These are phyloP conservation scores for Mobula hypostoma DNA, from an alignment of 2,113 vertebrate genomes.

Conservation along the genomic window DNA sequence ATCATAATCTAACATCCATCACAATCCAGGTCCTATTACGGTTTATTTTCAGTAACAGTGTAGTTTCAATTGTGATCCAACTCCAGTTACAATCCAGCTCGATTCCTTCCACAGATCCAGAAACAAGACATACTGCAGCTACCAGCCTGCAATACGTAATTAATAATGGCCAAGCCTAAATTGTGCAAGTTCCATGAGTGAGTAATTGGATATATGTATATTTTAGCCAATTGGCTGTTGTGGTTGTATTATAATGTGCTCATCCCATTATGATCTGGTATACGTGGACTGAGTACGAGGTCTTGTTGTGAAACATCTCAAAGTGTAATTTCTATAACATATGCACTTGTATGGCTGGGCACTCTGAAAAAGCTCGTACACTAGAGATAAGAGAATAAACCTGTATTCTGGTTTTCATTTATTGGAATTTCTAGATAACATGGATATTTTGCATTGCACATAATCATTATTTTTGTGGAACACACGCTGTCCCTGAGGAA, in stretches of 20 bases:
- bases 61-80: too few species aligned
- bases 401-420: not conserved
- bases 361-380: not conserved
- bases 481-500: not conserved
- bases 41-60: too few species aligned
- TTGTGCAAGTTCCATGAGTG: not conserved
- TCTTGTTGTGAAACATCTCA: not conserved
- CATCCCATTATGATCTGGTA: not conserved
- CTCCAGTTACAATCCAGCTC: not conserved
- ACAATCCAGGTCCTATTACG: too few species aligned
- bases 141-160: not conserved
- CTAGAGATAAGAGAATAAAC: not conserved
- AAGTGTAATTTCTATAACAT: not conserved
- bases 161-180: not conserved
- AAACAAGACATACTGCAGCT: not conserved
- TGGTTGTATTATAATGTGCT: not conserved
- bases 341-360: not conserved
- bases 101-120: not conserved
- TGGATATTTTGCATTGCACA: not conserved
- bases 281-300: too few species aligned
- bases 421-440: not conserved
- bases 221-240: not conserved
- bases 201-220: not conserved
- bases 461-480: not conserved
- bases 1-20: too few species aligned